Conservation (phyloP, 2,113 vertebrate genomes). For the Nestor notabilis region DNA sequence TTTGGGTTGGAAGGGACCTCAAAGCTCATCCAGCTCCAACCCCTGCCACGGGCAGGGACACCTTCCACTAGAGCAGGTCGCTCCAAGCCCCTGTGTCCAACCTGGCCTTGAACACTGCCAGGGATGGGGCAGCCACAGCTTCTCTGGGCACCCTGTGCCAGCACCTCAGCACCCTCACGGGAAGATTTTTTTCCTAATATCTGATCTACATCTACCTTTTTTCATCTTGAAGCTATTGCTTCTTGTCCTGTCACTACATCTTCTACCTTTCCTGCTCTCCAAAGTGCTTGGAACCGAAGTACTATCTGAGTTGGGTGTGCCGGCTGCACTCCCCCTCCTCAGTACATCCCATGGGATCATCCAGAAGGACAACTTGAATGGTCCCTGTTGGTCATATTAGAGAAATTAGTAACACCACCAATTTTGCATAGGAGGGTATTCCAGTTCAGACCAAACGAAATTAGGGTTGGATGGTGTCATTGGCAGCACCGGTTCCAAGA, state of each 20-base stretch:
- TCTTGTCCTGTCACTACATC: neutral
- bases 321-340: no score
- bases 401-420: neutral
- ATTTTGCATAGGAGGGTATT: neutral
- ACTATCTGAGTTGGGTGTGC: fast-evolving
- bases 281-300: fast-evolving
- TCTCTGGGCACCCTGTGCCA: neutral
- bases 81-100: neutral
- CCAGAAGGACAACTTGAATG: neutral
- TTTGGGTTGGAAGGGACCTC: neutral
- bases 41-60: neutral
- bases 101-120: neutral
- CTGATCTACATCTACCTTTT: neutral
- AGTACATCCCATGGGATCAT: fast-evolving
- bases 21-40: neutral
- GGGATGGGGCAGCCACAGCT: neutral
- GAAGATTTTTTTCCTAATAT: neutral
- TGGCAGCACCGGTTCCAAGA: neutral
- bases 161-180: neutral
- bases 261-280: neutral
- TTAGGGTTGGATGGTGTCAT: neutral
- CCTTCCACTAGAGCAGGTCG: neutral
- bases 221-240: neutral
- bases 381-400: neutral
- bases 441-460: neutral